Conservation (phyloP, 2,888 invertebrate genomes). For the Eledona agricola region DNA sequence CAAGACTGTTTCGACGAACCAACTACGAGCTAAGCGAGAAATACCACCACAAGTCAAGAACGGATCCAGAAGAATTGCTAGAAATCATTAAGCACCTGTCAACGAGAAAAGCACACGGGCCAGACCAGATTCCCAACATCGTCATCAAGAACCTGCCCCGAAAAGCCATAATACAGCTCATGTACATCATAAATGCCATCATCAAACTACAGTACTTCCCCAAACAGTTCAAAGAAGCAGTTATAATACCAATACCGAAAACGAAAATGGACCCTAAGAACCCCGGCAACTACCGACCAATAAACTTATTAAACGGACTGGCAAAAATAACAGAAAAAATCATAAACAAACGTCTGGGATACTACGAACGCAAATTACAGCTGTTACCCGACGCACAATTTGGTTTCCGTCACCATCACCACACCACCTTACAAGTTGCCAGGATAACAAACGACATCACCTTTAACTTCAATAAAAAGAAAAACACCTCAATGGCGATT, state of each 20-base stretch:
- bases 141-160: background rate
- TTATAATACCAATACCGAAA: conserved; percentile 2
- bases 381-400: conserved; percentile 48
- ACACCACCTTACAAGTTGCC: conserved; percentile 47
- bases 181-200: conserved; percentile 2
- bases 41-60: too few relatives aligned
- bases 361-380: too few relatives aligned
- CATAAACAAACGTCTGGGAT: conserved; percentile 1
- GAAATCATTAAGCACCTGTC: too few relatives aligned
- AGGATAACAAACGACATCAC: conserved; percentile 47
- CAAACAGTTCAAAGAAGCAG: background rate
- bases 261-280: conserved; percentile 1
- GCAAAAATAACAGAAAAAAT: conserved; percentile 17
- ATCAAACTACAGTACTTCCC: conserved; percentile 2
- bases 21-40: too few relatives aligned
- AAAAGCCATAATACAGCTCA: conserved; percentile 1
- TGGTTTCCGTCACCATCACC: conserved; percentile 49
- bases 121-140: conserved; percentile 10
- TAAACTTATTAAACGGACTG: conserved; percentile 1
- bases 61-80: too few relatives aligned
- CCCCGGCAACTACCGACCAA: conserved; percentile 1
- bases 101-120: background rate
- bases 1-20: too few relatives aligned
- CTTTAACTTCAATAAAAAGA: conserved; percentile 45
- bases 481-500: conserved; percentile 46